Evolutionary conservation across 2,888 invertebrate genomes (phyloP), one percentile per base, ranked within the genome.

Genomic region (Chrysolina oricalcia): DNA sequence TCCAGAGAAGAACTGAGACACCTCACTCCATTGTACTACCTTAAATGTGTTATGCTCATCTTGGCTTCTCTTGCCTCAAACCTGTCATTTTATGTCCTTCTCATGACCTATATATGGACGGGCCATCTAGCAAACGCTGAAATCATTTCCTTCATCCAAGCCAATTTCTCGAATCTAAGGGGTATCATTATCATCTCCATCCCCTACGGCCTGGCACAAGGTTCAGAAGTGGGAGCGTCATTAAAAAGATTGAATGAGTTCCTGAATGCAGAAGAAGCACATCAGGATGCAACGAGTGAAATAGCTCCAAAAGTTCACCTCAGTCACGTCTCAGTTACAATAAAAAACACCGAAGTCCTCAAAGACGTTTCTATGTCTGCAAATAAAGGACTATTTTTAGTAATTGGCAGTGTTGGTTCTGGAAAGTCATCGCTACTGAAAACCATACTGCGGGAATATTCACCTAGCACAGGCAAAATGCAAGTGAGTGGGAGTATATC

Each of bases 1-100:
- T 87, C 15, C 86, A 93, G 94, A 80, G 91, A 91, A 79, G 94
- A 94, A 90, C 91, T 94, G 76, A 91, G 91, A 76, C 92, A 93
- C 70, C 80, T 88, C 13, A 81, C 84, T 72, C 80, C 82, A 35
- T 84, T 89, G 17, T 88, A 85, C 79, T 87, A 87, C 74, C 74
- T 88, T n/a, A 88, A 87, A 83, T 81, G 84, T 4, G 69, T 85
- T 0, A 83, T 85, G 43, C 76, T 87, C 4, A 80, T 84, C 0
- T 78, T 87, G 9, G 87, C 87, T 21, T 81, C 81, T 15, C 72
- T 87, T 15, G 81, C 81, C 0, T 75, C 81, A 17, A 83, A 78
- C 21, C 41, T 84, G 9, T 76, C 85, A 8, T 81, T 85, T 43
- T 85, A 80, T 74, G 69, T 85, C 8, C 69, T 85, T 15, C 79